phyloP scores from a whole-genome alignment of 2,113 vertebrate genomes.

The Pomatorhinus ruficollis region DNA sequence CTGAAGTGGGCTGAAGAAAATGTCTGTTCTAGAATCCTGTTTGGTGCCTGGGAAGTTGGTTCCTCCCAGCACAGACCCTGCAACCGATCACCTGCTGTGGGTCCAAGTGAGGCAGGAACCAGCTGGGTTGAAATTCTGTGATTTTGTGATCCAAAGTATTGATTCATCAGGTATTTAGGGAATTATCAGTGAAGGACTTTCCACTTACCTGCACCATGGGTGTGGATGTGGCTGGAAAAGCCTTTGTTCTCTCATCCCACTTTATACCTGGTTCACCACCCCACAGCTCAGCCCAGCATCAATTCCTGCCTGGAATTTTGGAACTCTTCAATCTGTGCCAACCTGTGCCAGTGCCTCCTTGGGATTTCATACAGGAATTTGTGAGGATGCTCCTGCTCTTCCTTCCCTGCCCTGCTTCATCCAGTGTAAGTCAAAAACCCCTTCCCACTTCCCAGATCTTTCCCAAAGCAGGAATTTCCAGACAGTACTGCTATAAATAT shows the following conservation, averaged over 20 bases:
- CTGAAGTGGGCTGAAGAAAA: too few relatives aligned
- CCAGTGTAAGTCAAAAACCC: not conserved
- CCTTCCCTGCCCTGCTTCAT: fast-evolving
- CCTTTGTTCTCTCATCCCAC: not conserved
- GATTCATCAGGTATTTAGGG: not conserved
- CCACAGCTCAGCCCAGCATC: fast-evolving
- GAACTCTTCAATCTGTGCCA: not conserved
- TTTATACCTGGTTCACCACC: fast-evolving
- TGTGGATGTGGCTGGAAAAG: not conserved
- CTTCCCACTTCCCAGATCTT: not conserved
- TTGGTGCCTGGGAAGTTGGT: too few relatives aligned
- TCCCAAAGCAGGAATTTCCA: not conserved
- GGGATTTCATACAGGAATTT: fast-evolving
- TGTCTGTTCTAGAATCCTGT: not conserved
- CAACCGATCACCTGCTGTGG: not conserved
- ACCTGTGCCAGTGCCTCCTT: fast-evolving
- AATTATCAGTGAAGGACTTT: not conserved
- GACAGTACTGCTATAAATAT: not conserved
- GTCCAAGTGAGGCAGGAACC: not conserved
- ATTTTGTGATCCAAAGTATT: not conserved
- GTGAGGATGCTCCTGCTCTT: not conserved
- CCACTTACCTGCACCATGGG: not conserved
- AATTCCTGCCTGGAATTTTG: not conserved
- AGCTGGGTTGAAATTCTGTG: not conserved
- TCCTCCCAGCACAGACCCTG: not conserved